Conservation (phyloP, 2,113 vertebrate species). For the Eleginops maclovinus region DNA sequence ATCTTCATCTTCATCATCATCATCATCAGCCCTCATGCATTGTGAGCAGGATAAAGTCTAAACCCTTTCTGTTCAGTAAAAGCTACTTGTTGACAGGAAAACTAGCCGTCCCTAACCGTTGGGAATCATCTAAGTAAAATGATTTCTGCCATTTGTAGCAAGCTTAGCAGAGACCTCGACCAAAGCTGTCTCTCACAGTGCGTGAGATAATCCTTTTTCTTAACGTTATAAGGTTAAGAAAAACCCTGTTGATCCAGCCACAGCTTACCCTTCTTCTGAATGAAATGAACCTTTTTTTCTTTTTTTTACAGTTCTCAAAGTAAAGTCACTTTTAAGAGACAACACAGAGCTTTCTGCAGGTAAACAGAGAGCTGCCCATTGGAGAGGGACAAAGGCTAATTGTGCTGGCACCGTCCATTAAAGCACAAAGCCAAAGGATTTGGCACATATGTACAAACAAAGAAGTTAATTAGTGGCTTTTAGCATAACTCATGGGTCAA, state of each 20-base stretch:
- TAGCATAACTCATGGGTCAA: constrained; percentile 54
- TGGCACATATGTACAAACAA: constrained; percentile 60
- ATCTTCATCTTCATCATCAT: no score
- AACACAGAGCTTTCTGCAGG: neutral
- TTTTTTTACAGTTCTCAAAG: neutral
- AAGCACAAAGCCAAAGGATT: constrained; percentile 21
- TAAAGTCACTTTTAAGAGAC: neutral
- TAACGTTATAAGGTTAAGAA: neutral
- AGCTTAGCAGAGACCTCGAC: neutral
- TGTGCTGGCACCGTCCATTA: constrained; percentile 27
- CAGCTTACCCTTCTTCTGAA: neutral
- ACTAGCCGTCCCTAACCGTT: neutral
- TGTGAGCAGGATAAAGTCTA: neutral
- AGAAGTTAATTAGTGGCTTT: constrained; percentile 63
- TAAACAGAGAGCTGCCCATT: constrained; percentile 15
- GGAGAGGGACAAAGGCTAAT: constrained; percentile 17
- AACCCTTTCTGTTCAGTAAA: neutral
- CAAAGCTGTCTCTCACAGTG: neutral
- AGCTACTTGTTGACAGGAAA: neutral
- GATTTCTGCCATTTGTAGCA: neutral
- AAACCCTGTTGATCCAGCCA: neutral
- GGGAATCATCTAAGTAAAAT: neutral
- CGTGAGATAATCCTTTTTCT: neutral
- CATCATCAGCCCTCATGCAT: no score
- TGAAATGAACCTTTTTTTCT: no score